A percentile compares a stretch with the other conserved stretches of the same genome.
Evolutionary conservation across 1,140 invertebrate genomes (phyloP).

Genomic region (Epicauta chinensis): DNA sequence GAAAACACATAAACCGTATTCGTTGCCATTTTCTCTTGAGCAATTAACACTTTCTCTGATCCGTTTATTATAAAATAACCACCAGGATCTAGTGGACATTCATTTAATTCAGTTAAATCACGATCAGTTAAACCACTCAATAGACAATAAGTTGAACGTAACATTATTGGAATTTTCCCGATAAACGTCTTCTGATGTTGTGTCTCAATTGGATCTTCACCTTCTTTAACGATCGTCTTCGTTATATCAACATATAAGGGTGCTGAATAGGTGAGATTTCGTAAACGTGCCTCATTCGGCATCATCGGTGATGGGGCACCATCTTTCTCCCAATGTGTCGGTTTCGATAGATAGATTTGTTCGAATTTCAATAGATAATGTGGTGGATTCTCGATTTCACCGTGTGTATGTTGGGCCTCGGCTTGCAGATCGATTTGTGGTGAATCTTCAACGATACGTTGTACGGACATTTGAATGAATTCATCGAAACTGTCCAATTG

Average conservation of each 20-base stretch:
- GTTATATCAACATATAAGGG: constrained; percentile 98
- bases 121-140: constrained; percentile 90
- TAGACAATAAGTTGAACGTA: constrained; percentile 94
- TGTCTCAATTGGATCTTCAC: constrained; percentile 86
- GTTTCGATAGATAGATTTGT: constrained; percentile 97
- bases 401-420: constrained; percentile 91
- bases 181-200: constrained; percentile 98
- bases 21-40: constrained; percentile 99
- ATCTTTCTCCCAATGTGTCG: constrained; percentile 99
- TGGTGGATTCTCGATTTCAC: constrained; percentile 88
- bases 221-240: constrained; percentile 88
- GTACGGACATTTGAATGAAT: constrained; percentile 99
- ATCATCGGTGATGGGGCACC: constrained; percentile 98
- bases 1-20: constrained; percentile 99
- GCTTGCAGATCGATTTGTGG: constrained; percentile 96
- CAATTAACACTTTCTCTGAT: constrained; percentile 94
- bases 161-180: constrained; percentile 98
- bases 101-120: constrained; percentile 97
- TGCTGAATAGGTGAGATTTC: constrained; percentile 91
- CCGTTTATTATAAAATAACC: constrained; percentile 97
- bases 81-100: constrained; percentile 97
- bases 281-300: constrained; percentile 93
- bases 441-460: constrained; percentile 97
- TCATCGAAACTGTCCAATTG: constrained; percentile 99
- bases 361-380: constrained; percentile 94